A percentile compares a stretch with the other conserved stretches of the same genome.
Evolutionary conservation across 1,140 invertebrate species (phyloP).

Genomic region (Sinonovacula constricta): DNA sequence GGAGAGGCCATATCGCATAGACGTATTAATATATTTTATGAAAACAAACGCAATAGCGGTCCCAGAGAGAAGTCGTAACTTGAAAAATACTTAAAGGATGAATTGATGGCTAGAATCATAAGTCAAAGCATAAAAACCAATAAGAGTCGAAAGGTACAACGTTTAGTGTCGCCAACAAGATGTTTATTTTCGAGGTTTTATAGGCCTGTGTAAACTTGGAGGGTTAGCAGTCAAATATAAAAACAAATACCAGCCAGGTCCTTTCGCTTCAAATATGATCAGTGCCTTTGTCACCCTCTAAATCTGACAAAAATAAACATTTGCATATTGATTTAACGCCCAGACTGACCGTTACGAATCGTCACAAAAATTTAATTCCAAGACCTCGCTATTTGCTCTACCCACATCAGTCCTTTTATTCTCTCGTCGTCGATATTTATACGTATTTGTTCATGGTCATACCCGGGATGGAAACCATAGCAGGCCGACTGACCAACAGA

Average conservation of each 20-base stretch:
- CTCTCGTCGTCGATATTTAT: conserved; percentile 42
- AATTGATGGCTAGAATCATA: conserved; percentile 10
- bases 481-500: conserved; percentile 23
- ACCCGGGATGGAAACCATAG: conserved; percentile 26
- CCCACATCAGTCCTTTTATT: conserved; percentile 43
- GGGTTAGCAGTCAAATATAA: conserved; percentile 51
- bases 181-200: conserved; percentile 48
- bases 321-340: conserved; percentile 46
- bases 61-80: conserved; percentile 1
- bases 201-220: conserved; percentile 45
- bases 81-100: conserved; percentile 26
- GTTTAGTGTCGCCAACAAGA: conserved; percentile 29
- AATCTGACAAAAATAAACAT: conserved; percentile 48
- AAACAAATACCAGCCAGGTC: conserved; percentile 42
- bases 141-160: not conserved
- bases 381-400: conserved; percentile 33
- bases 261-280: conserved; percentile 43
- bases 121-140: not conserved
- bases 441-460: conserved; percentile 23
- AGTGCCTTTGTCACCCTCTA: conserved; percentile 36
- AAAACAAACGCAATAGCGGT: conserved; percentile 32
- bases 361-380: conserved; percentile 48
- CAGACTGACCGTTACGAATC: not conserved
- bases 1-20: conserved; percentile 18
- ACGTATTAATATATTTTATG: conserved; percentile 51